Conservation (phyloP, 2,113 vertebrate species). For the Anas platyrhynchos region DNA sequence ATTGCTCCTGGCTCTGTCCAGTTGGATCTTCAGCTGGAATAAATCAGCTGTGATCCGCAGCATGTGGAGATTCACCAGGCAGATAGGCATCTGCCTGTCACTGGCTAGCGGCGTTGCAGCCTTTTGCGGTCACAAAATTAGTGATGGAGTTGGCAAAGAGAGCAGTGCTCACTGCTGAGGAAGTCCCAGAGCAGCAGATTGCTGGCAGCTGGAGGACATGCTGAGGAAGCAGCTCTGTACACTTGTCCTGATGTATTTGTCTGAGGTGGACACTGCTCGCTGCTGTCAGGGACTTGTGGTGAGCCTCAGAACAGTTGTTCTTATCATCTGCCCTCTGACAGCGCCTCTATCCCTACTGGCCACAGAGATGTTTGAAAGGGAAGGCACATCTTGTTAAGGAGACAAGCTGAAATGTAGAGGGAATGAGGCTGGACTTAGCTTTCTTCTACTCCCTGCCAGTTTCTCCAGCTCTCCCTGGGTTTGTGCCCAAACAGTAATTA, state of each 20-base stretch:
- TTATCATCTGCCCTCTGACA: background rate
- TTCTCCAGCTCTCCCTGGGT: background rate
- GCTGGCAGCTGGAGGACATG: background rate
- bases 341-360: background rate
- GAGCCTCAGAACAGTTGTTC: background rate
- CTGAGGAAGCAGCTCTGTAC: background rate
- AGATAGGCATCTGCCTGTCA: background rate
- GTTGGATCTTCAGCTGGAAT: background rate
- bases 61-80: background rate
- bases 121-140: background rate
- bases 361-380: background rate
- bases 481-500: background rate
- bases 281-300: background rate
- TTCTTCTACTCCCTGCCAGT: background rate
- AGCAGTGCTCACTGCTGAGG: background rate
- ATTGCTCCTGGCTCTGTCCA: background rate
- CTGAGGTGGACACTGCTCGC: background rate
- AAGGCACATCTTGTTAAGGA: background rate
- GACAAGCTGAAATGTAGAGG: background rate
- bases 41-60: background rate
- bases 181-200: background rate
- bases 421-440: background rate
- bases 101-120: background rate
- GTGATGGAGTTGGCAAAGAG: background rate
- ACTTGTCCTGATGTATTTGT: background rate